Conservation (phyloP, 2,888 invertebrate genomes). For the Nudaria mundana region DNA sequence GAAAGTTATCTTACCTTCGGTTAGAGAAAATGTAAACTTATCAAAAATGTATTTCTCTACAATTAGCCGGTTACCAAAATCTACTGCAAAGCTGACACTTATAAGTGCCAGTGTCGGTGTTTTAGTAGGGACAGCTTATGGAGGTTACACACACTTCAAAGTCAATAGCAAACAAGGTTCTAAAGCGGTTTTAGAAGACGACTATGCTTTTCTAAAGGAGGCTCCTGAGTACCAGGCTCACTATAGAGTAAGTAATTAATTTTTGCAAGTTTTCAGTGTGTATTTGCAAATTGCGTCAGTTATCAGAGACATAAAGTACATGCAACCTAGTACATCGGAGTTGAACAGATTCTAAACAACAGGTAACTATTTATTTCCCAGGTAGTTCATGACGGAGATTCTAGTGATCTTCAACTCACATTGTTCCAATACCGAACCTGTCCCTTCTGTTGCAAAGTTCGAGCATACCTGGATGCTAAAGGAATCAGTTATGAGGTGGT, state of each 20-base stretch:
- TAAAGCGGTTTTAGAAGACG: constrained; percentile 52
- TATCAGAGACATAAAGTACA: too few relatives aligned
- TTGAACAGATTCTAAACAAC: background rate
- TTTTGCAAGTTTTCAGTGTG: too few relatives aligned
- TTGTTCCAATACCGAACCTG: constrained; percentile 98
- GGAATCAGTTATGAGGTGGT: constrained; percentile 97
- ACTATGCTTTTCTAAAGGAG: constrained; percentile 64
- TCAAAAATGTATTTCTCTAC: constrained; percentile 57
- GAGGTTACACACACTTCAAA: constrained; percentile 75
- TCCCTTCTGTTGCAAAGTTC: constrained; percentile 97
- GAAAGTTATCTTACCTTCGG: constrained; percentile 53
- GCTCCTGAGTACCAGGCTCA: constrained; percentile 77
- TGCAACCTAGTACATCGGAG: too few relatives aligned
- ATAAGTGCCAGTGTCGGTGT: constrained; percentile 82
- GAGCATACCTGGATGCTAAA: constrained; percentile 94
- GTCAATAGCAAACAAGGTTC: constrained; percentile 58
- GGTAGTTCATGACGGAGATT: constrained; percentile 84
- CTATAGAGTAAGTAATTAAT: constrained; percentile 73
- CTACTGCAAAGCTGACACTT: constrained; percentile 75
- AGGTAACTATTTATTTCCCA: too few relatives aligned
- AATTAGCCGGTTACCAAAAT: constrained; percentile 58
- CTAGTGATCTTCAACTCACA: constrained; percentile 87
- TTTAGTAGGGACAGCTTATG: constrained; percentile 78
- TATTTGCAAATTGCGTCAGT: too few relatives aligned
- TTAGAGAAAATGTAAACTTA: constrained; percentile 51